Base-by-base conservation (phyloP, 2,113 vertebrate genomes). In the Daphoenositta chrysoptera region DNA sequence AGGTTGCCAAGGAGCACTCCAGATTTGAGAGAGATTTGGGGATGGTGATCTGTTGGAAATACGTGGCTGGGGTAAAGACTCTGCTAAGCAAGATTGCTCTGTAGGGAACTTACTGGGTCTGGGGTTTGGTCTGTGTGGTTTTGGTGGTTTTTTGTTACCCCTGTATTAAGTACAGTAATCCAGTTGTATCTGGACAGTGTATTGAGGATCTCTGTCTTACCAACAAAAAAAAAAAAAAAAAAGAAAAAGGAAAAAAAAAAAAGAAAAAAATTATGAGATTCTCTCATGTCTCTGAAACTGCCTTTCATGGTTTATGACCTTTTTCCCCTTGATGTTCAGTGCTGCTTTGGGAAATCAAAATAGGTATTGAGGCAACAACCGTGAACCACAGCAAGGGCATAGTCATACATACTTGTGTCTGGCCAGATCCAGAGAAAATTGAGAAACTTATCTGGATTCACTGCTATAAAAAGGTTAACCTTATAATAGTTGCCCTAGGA, bases 401-500 rank as follows among this genome's bases (percentile, higher is more conserved):
- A 89, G 45, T 86, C 68, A 44, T 92, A 86, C 39, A 5, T 75
- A 68, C 56, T 83, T 83, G 64, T 86, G 76, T 51, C 79, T 86
- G 79, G 53, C 71, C 2, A 11, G 75, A 28, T 70, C 50, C 56
- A 86, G 58, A 83, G 72, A 66, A 90, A 90, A 95, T 64, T 79
- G 82, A 77, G 66, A 50, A 93, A 66, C 39, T 83, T 90, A 66
- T 7, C 68, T 95, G 90, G 21, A 95, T 95, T 86, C 60, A 51
- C 50, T 73, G 83, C 64, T 89, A 24, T 51, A 60, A 50, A 96
- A 94, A 93, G 79, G 71, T 95, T 95, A 93, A 83, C 80, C 64
- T 86, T 91, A 31, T 53, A 96, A 93, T 57, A 87, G 80, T 93
- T 95, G 92, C 93, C 90, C 47, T 88, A 93, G 94, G 94, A 90